These are phyloP conservation scores for Centropyge bicolor DNA, from an alignment of 2,797 vertebrate genomes.

Conservation along the genomic window DNA sequence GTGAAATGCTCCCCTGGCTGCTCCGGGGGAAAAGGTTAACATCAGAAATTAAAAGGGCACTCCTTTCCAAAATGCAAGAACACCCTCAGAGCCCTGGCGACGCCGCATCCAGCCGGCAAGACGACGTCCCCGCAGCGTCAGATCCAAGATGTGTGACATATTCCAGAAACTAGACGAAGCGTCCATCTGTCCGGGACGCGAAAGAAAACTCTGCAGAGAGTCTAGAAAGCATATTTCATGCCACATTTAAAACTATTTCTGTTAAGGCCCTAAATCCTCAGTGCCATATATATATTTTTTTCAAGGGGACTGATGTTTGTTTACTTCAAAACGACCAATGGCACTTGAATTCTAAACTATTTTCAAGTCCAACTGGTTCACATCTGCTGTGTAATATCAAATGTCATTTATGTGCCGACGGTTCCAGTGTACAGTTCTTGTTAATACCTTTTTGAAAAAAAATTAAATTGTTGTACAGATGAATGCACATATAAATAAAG, in stretches of 20 bases:
- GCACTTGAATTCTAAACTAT: slow-evolving; percentile 47
- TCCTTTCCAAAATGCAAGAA: slow-evolving; percentile 59
- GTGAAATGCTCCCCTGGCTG: slow-evolving; percentile 56
- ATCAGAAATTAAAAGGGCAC: slow-evolving; percentile 74
- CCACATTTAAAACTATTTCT: slow-evolving; percentile 43
- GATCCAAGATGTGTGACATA: slow-evolving; percentile 60
- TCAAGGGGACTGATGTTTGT: slow-evolving; percentile 37
- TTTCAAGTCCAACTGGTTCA: slow-evolving; percentile 35
- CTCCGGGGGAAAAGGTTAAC: slow-evolving; percentile 71
- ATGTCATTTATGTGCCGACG: slow-evolving; percentile 27
- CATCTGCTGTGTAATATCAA: slow-evolving; percentile 45
- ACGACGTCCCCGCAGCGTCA: slow-evolving; percentile 47
- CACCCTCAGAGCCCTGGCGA: slow-evolving; percentile 45
- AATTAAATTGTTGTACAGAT: slow-evolving; percentile 68
- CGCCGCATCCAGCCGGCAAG: slow-evolving; percentile 24
- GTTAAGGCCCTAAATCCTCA: slow-evolving; percentile 40
- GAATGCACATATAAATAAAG: slow-evolving; percentile 74
- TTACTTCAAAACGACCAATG: slow-evolving; percentile 38
- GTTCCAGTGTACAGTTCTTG: slow-evolving; percentile 75
- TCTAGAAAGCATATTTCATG: slow-evolving; percentile 41
- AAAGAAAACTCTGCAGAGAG: slow-evolving; percentile 33
- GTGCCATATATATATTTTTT: slow-evolving; percentile 27
- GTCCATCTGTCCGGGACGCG: slow-evolving; percentile 50
- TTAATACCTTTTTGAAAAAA: slow-evolving; percentile 61
- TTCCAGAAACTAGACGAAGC: slow-evolving; percentile 55